Base-by-base conservation (phyloP, 2,888 invertebrate species). In the Lordiphosa andalusiaca region DNA sequence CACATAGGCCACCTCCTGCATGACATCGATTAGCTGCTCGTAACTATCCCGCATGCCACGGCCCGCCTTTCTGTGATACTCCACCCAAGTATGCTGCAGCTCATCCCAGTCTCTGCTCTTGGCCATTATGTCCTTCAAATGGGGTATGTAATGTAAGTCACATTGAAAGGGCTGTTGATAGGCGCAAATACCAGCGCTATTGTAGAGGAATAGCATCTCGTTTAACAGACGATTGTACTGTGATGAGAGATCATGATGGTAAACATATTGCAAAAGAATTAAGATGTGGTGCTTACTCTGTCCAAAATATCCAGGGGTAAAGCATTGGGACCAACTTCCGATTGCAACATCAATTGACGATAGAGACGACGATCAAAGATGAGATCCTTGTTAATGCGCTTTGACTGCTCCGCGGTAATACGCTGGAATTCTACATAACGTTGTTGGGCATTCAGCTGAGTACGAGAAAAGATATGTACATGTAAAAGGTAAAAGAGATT, bases 141-240 rank as follows among this genome's bases (percentile, higher is more conserved):
- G 95, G 0, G 96, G 96, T 84, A 96, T 95, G 4, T 96, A 91
- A 40, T 94, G 92, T 0, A 96, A 90, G 0, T 95, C 95, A 69
- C 96, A 96, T 67, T 93, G 92, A 88, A 95, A 94, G 0, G 95
- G 95, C 84, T 95, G 95, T 84, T 96, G 94, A 90, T 95, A 94
- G 0, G 94, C 95, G 85, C 96, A 96, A 61, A 96, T 93, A 53
- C 95, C 94, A 0, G 96, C 96, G 0, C 93, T 93, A 86, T 96
- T 96, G 90, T 96, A 97, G 0, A 96, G 93, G 0, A 95, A 93
- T 12, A 96, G 91, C 96, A 97, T 96, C 86, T 96, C 95, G 85
- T 96, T 96, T 73, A 96, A 94, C 37, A 96, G 90, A 44, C 95
- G 93, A 89, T 96, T 96, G 89, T 96, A 96, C 96, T 33, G 90